These are phyloP conservation scores for Sinohyriopsis cumingii DNA, from an alignment of 2,888 invertebrate genomes.

Conservation along the genomic window DNA sequence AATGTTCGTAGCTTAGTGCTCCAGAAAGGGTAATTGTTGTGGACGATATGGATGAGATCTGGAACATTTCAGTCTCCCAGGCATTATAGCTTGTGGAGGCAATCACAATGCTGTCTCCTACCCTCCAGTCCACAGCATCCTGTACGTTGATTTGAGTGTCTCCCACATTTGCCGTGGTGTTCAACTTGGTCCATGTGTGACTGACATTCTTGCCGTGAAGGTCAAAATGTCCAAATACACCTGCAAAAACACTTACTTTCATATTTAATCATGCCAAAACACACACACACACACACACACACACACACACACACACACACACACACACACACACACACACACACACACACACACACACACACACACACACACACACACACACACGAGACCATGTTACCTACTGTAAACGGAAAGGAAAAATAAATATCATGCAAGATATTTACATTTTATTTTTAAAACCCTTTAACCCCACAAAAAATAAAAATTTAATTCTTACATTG, in stretches of 20 bases:
- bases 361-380: too few relatives aligned
- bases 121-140: conserved; percentile 53
- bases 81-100: conserved; percentile 54
- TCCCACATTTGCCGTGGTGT: conserved; percentile 48
- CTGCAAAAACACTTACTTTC: conserved; percentile 28
- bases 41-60: conserved; percentile 42
- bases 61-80: conserved; percentile 61
- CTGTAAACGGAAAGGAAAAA: too few relatives aligned
- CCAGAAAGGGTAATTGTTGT: conserved; percentile 44
- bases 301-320: too few relatives aligned
- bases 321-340: too few relatives aligned
- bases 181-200: conserved; percentile 54
- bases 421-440: too few relatives aligned
- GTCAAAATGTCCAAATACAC: conserved; percentile 64
- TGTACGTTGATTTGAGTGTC: conserved; percentile 42
- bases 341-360: too few relatives aligned
- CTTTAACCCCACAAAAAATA: too few relatives aligned
- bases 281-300: too few relatives aligned
- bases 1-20: conserved; percentile 54
- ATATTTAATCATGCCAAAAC: not conserved
- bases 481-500: too few relatives aligned
- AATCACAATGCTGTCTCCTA: conserved; percentile 58
- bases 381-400: too few relatives aligned
- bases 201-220: conserved; percentile 57
- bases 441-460: too few relatives aligned